These are phyloP conservation scores for Muscicapa adusta DNA, from an alignment of 2,113 vertebrate genomes.

Conservation along the genomic window DNA sequence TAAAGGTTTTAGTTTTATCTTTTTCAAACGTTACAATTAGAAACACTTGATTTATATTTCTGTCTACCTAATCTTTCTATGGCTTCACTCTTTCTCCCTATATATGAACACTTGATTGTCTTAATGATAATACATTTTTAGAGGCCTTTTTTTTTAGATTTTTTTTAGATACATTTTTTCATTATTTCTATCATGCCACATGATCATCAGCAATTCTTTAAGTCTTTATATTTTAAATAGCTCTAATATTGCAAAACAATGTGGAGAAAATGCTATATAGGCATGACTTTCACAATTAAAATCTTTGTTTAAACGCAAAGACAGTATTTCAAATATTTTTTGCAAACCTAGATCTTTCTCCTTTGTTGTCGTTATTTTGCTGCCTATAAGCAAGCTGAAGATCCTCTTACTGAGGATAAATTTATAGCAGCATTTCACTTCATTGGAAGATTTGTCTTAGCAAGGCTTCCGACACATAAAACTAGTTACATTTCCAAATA, in stretches of 20 bases:
- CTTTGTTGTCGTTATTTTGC: neutral
- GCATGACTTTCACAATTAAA: neutral
- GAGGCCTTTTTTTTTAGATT: neutral
- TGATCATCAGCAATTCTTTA: neutral
- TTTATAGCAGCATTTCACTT: neutral
- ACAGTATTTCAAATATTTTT: neutral
- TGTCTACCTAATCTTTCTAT: neutral
- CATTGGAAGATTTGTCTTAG: neutral
- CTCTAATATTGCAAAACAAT: neutral
- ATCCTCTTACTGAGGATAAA: neutral
- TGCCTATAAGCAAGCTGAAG: neutral
- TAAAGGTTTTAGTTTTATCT: neutral
- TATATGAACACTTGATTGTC: neutral
- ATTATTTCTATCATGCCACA: neutral
- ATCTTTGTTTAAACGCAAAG: neutral
- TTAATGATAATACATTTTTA: neutral
- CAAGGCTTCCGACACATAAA: neutral
- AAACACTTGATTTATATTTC: neutral
- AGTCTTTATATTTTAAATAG: neutral
- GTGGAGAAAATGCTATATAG: neutral
- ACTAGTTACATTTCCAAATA: neutral
- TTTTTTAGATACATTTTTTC: neutral
- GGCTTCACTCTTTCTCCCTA: neutral
- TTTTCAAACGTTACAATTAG: neutral
- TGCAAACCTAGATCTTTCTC: neutral